A percentile compares a stretch with the other conserved stretches of the same genome.
These are phyloP conservation scores for Pseudochirops corinnae DNA, from an alignment of 2,797 vertebrate species.

Conservation along the genomic window DNA sequence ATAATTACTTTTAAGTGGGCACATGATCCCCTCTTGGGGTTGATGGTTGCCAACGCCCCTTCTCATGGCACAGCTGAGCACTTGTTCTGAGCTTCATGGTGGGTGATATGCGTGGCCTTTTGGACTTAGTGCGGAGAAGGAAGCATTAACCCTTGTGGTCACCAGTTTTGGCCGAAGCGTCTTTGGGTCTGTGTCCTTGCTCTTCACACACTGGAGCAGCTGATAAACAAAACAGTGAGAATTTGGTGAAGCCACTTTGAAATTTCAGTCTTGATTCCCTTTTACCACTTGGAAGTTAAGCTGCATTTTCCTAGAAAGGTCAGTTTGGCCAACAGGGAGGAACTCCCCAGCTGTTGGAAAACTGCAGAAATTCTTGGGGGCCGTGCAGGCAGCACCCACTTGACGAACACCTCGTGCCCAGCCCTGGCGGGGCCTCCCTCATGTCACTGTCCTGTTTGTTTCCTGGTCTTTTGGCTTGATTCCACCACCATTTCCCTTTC, in stretches of 20 bases:
- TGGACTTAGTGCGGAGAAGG: background rate
- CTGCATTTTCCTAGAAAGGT: conserved; percentile 50
- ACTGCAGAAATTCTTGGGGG: too few species aligned
- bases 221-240: background rate
- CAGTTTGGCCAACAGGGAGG: conserved; percentile 1
- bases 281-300: conserved; percentile 41
- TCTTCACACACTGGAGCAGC: conserved; percentile 1
- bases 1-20: background rate
- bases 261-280: conserved; percentile 49
- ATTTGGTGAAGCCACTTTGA: conserved; percentile 14
- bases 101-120: background rate
- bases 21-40: background rate
- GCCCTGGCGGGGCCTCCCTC: too few species aligned
- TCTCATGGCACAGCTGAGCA: background rate
- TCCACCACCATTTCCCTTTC: too few species aligned
- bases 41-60: background rate
- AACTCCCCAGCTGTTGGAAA: background rate
- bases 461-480: too few species aligned
- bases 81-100: background rate
- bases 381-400: too few species aligned
- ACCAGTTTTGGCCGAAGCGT: background rate
- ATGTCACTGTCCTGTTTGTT: too few species aligned
- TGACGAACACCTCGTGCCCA: too few species aligned
- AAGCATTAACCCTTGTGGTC: background rate
- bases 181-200: conserved; percentile 1